phyloP scores from a whole-genome alignment of 1,140 invertebrate genomes.

The Aphidius ervi region DNA sequence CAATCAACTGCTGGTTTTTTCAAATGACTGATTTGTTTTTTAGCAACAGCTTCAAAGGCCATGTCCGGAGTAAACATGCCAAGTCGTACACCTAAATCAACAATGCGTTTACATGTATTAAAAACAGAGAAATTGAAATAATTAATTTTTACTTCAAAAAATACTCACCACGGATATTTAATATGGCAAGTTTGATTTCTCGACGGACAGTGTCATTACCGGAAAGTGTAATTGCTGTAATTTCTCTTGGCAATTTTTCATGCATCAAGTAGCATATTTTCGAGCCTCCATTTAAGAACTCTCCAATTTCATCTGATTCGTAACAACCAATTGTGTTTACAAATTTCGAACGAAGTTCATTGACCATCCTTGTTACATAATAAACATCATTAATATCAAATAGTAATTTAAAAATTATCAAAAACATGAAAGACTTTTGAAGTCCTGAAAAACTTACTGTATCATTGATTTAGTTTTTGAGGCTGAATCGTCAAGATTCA shows the following conservation, averaged over 20 bases:
- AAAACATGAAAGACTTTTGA: slow-evolving; percentile 29
- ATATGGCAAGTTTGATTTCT: slow-evolving; percentile 98
- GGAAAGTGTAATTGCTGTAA: no score
- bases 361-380: not conserved
- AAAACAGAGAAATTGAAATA: no score
- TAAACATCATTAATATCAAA: slow-evolving; percentile 22
- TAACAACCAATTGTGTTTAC: not conserved
- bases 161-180: slow-evolving; percentile 91
- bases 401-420: not conserved
- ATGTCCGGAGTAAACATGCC: slow-evolving; percentile 99
- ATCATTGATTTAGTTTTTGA: slow-evolving; percentile 99
- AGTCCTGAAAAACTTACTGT: slow-evolving; percentile 68
- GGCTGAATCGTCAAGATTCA: slow-evolving; percentile 94
- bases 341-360: not conserved
- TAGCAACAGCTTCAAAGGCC: slow-evolving; percentile 99
- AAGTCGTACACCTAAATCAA: slow-evolving; percentile 67
- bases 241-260: no score
- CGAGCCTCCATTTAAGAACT: no score
- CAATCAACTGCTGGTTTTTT: slow-evolving; percentile 98
- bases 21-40: slow-evolving; percentile 93
- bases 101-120: not conserved
- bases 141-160: slow-evolving; percentile 3
- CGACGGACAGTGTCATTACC: slow-evolving; percentile 80
- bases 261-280: no score
- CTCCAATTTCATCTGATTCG: no score